These are phyloP conservation scores for Dryobates pubescens DNA, from an alignment of 2,797 vertebrate genomes.

Conservation along the genomic window DNA sequence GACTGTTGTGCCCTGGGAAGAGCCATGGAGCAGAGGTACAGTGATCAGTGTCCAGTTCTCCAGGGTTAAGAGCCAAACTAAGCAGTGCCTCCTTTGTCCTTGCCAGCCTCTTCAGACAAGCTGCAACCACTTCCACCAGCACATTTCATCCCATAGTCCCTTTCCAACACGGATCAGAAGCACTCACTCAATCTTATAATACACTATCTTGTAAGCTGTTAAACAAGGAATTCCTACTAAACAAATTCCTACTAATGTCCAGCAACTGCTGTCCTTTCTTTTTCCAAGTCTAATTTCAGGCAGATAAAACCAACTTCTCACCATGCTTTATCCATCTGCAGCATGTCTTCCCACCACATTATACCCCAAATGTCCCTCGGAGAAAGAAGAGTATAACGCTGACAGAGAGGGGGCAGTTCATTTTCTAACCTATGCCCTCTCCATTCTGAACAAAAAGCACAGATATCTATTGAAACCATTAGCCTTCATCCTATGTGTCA, in stretches of 20 bases:
- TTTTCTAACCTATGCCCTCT: constrained; percentile 6
- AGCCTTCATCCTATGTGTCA: neutral
- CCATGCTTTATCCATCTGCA: neutral
- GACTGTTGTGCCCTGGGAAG: neutral
- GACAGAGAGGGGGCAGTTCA: neutral
- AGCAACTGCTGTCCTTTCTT: constrained; percentile 31
- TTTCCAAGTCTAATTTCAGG: neutral
- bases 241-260: neutral
- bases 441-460: neutral
- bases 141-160: neutral
- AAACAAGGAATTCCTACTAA: constrained; percentile 34
- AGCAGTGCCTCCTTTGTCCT: neutral
- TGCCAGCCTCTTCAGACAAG: neutral
- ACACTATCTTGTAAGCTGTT: constrained; percentile 27
- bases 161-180: constrained; percentile 22
- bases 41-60: neutral
- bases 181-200: constrained; percentile 32
- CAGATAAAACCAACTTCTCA: constrained; percentile 40
- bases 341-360: constrained; percentile 5
- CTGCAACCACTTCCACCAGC: constrained; percentile 12
- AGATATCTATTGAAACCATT: neutral
- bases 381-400: neutral
- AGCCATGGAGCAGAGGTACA: neutral
- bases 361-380: neutral
- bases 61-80: neutral